Evolutionary conservation across 2,797 vertebrate genomes (phyloP).

Genomic region (Amblyopsis hoosieri): DNA sequence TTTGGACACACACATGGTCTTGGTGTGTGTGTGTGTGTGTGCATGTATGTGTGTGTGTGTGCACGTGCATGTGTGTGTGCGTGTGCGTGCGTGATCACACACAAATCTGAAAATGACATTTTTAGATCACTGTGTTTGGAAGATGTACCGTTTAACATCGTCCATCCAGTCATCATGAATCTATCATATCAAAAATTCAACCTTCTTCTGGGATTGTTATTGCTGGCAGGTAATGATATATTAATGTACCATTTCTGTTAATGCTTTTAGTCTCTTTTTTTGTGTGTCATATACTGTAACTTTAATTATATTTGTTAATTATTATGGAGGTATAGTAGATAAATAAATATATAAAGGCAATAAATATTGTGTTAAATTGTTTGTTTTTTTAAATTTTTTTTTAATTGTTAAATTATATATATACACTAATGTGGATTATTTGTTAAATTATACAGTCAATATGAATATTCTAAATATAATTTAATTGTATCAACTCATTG

Average conservation of each 20-base stretch:
- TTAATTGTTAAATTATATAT: neutral
- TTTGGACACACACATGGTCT: neutral
- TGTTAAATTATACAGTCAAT: too few species aligned
- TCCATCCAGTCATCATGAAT: slow-evolving; percentile 51
- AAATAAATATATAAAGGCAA: neutral
- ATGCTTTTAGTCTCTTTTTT: neutral
- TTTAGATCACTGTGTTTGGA: neutral
- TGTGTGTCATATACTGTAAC: neutral
- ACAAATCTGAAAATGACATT: neutral
- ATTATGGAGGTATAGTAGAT: neutral
- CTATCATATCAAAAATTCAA: slow-evolving; percentile 19
- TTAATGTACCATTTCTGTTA: neutral
- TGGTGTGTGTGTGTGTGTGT: neutral
- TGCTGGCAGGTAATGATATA: slow-evolving; percentile 72
- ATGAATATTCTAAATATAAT: too few species aligned
- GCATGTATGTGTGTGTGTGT: slow-evolving; percentile 9
- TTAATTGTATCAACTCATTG: too few species aligned
- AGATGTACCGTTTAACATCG: neutral
- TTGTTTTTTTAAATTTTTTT: neutral
- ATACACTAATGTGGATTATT: neutral
- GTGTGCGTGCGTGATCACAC: too few species aligned
- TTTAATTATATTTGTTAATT: neutral
- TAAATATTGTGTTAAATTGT: neutral
- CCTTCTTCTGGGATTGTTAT: slow-evolving; percentile 50
- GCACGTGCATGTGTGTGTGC: neutral